A percentile compares a stretch with the other conserved stretches of the same genome.
Conservation (phyloP, 2,113 vertebrate genomes). For the Melanostigma gelatinosum region DNA sequence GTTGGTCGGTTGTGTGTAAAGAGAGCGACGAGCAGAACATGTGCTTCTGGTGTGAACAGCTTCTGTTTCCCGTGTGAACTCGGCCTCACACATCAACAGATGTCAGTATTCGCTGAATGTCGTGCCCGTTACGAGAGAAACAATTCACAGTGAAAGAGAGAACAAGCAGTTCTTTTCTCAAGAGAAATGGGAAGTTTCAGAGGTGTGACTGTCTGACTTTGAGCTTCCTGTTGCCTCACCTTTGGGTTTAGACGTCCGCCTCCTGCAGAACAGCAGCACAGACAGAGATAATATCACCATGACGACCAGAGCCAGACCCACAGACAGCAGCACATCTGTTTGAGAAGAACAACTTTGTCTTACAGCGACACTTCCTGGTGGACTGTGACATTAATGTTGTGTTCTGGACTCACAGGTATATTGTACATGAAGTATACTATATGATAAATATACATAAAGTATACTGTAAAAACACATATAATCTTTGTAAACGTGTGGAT, state of each 20-base stretch:
- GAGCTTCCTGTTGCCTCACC: slow-evolving; percentile 18
- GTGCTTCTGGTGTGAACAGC: no score
- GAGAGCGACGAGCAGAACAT: no score
- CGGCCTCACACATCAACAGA: neutral
- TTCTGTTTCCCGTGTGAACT: no score
- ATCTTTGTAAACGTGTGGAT: neutral
- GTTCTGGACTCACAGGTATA: no score
- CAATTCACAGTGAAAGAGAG: neutral
- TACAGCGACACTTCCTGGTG: neutral
- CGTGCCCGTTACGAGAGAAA: no score
- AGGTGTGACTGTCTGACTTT: accelerated
- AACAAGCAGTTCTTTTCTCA: neutral
- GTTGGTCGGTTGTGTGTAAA: no score
- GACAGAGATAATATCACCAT: neutral
- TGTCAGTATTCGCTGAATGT: neutral
- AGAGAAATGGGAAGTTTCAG: neutral
- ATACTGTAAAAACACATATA: neutral
- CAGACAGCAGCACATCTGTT: neutral
- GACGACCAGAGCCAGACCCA: neutral
- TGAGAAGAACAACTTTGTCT: neutral
- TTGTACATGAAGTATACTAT: no score
- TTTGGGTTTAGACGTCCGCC: neutral
- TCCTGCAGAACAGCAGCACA: slow-evolving; percentile 25
- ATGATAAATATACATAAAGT: no score
- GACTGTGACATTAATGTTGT: no score